These are phyloP conservation scores for Amphiprion percula DNA, from an alignment of 2,113 vertebrate genomes.

Conservation along the genomic window DNA sequence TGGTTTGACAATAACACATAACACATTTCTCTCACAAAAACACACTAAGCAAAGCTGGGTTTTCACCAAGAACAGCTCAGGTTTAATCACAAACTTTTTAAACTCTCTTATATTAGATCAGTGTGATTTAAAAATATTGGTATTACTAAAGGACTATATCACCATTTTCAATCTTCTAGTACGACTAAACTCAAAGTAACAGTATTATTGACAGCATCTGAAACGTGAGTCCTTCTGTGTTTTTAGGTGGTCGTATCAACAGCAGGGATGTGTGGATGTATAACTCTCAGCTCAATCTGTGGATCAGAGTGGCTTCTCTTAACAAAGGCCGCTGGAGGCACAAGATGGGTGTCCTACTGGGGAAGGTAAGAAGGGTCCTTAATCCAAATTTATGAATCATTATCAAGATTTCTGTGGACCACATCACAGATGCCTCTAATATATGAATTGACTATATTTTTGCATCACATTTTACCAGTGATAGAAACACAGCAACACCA, in stretches of 20 bases:
- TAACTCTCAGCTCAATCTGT: constrained; percentile 98
- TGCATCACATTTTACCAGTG: constrained; percentile 2
- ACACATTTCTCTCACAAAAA: constrained; percentile 19
- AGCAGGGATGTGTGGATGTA: constrained; percentile 99
- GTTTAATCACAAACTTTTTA: constrained; percentile 1
- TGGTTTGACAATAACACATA: constrained; percentile 4
- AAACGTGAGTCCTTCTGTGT: constrained; percentile 8
- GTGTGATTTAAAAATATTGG: not conserved
- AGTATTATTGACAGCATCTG: not conserved
- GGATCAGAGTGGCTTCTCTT: constrained; percentile 97
- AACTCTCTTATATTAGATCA: not conserved
- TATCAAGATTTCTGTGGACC: no score
- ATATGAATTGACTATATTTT: not conserved
- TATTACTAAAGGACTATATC: not conserved
- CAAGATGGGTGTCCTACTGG: constrained; percentile 98
- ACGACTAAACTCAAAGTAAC: not conserved
- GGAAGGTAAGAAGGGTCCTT: constrained; percentile 88
- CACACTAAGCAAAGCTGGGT: not conserved
- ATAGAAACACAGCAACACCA: not conserved
- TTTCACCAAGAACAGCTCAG: not conserved
- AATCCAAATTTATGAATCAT: no score
- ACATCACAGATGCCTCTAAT: not conserved
- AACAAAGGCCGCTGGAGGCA: constrained; percentile 99
- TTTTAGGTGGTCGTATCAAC: constrained; percentile 96
- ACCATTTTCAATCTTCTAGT: not conserved